Conservation (phyloP, 2,113 vertebrate genomes). For the Neotragus moschatus region DNA sequence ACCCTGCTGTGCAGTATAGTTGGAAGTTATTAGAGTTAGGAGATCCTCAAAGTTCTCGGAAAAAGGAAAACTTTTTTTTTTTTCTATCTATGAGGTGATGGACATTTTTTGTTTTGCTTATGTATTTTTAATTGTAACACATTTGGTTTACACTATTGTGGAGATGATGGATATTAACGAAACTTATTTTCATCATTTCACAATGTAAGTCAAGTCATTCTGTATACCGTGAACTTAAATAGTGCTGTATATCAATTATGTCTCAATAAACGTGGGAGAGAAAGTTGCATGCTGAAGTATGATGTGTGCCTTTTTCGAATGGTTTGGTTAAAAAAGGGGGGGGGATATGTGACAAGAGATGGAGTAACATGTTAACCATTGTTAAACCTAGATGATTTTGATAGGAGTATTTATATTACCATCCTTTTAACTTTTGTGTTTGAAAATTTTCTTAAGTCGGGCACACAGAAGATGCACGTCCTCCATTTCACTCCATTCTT, state of each 20-base stretch:
- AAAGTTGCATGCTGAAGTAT: too few relatives aligned
- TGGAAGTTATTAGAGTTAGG: neutral
- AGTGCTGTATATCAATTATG: neutral
- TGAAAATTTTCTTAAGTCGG: neutral
- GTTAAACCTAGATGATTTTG: neutral
- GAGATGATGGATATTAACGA: neutral
- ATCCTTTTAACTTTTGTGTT: neutral
- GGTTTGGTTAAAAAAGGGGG: neutral
- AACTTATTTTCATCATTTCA: neutral
- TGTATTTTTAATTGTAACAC: neutral
- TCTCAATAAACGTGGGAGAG: neutral
- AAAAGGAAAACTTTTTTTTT: neutral
- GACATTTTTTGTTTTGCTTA: neutral
- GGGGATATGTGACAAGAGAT: neutral
- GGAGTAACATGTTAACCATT: neutral
- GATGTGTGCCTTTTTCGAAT: neutral
- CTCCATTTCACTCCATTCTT: neutral
- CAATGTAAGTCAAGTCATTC: neutral
- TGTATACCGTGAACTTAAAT: neutral
- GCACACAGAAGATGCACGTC: neutral
- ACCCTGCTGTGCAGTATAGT: rapidly evolving
- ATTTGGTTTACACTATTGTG: neutral
- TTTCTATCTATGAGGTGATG: neutral
- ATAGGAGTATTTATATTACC: neutral
- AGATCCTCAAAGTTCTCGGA: neutral